phyloP scores from a whole-genome alignment of 2,888 invertebrate genomes.

The Chymomyza caudatula region DNA sequence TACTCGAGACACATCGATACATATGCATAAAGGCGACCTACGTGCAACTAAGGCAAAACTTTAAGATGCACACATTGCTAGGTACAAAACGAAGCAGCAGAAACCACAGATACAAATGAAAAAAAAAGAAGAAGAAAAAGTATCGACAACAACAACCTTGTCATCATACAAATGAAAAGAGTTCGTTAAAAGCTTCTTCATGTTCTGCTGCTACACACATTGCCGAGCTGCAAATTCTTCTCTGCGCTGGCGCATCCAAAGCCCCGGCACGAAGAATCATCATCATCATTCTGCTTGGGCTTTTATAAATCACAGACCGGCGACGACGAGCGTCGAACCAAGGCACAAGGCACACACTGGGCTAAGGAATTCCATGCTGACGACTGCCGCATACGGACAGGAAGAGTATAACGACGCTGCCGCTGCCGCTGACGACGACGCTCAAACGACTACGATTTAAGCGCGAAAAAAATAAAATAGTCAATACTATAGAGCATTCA shows the following conservation, averaged over 20 bases:
- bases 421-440: background rate
- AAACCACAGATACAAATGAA: conserved; percentile 13
- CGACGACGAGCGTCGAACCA: conserved; percentile 9
- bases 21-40: conserved; percentile 56
- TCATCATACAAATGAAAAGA: conserved; percentile 70
- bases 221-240: conserved; percentile 62
- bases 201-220: conserved; percentile 49
- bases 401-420: conserved; percentile 66
- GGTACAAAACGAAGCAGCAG: conserved; percentile 4
- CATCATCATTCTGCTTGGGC: conserved; percentile 51
- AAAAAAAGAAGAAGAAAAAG: conserved; percentile 28
- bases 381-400: conserved; percentile 65
- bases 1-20: conserved; percentile 43
- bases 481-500: conserved; percentile 47
- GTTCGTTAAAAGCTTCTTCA: conserved; percentile 73
- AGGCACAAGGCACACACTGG: conserved; percentile 24
- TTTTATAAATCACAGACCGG: conserved; percentile 67
- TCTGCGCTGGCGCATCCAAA: conserved; percentile 21
- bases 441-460: no score
- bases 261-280: conserved; percentile 44
- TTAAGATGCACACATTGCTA: background rate
- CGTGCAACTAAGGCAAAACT: background rate
- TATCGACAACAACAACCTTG: conserved; percentile 38
- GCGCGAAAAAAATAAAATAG: conserved; percentile 62
- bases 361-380: conserved; percentile 64